These are phyloP conservation scores for Phalacrocorax pelagicus DNA, from an alignment of 2,113 vertebrate genomes.

Conservation along the genomic window DNA sequence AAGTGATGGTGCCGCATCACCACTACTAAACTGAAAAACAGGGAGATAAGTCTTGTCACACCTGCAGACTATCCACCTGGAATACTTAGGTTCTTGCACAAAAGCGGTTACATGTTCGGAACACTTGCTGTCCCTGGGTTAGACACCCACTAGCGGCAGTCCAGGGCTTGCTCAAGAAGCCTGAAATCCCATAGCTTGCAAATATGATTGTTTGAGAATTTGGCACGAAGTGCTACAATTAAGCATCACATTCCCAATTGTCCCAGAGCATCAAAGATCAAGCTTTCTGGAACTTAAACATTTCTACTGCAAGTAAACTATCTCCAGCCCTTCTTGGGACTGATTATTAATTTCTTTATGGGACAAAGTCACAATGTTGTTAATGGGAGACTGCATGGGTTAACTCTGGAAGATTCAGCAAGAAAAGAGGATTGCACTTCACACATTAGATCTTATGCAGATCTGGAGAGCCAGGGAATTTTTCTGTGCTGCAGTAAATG, in stretches of 20 bases:
- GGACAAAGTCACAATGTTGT: background rate
- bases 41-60: background rate
- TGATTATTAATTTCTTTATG: background rate
- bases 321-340: background rate
- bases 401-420: background rate
- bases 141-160: background rate
- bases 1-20: background rate
- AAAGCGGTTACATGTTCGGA: background rate
- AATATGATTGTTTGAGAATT: background rate
- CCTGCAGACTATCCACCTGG: background rate
- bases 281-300: background rate
- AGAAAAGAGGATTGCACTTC: background rate
- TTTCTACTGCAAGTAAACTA: background rate
- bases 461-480: background rate
- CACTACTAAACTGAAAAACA: background rate
- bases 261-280: background rate
- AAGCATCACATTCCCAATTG: background rate
- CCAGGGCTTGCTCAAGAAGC: background rate
- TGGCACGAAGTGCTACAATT: background rate
- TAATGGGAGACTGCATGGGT: background rate
- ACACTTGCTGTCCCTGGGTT: background rate
- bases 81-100: background rate
- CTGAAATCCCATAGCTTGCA: background rate
- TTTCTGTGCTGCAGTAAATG: background rate
- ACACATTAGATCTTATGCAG: background rate